These are phyloP conservation scores for Phenacoccus solenopsis DNA, from an alignment of 1,140 invertebrate species.

Conservation along the genomic window DNA sequence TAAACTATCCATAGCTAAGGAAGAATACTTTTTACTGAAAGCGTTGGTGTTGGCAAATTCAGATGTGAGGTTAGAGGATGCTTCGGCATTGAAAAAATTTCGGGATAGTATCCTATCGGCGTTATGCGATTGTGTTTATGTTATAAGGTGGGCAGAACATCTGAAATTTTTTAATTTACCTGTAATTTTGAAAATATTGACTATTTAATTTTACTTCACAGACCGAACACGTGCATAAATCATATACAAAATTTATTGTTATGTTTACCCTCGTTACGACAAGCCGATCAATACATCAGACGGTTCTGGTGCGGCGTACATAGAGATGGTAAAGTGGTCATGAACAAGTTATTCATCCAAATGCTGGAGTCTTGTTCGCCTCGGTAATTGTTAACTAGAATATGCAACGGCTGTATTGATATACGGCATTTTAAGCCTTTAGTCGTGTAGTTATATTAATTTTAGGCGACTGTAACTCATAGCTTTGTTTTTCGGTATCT, in stretches of 20 bases:
- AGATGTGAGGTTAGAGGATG: constrained; percentile 78
- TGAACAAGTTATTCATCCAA: constrained; percentile 95
- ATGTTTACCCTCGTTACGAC: constrained; percentile 72
- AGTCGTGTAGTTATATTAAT: constrained; percentile 13
- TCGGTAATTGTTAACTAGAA: background rate
- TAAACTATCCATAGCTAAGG: constrained; percentile 61
- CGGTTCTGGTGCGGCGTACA: constrained; percentile 83
- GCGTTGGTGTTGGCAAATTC: constrained; percentile 83
- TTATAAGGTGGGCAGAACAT: constrained; percentile 44
- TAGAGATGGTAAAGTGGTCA: constrained; percentile 72
- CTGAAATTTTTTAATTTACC: background rate
- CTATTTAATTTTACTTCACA: constrained; percentile 30
- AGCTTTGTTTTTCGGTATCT: constrained; percentile 12
- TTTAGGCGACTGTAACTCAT: background rate
- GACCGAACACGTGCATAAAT: constrained; percentile 48
- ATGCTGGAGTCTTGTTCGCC: constrained; percentile 72
- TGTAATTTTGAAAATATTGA: background rate
- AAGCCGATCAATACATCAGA: constrained; percentile 75
- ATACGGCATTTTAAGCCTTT: background rate
- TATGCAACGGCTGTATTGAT: too few species aligned
- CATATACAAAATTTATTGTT: constrained; percentile 78
- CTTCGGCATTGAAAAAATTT: constrained; percentile 67
- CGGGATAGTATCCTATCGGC: constrained; percentile 74
- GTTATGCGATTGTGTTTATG: constrained; percentile 70
- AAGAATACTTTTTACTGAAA: constrained; percentile 88